phyloP scores from a whole-genome alignment of 2,888 invertebrate species.

The Epinotia ramella region DNA sequence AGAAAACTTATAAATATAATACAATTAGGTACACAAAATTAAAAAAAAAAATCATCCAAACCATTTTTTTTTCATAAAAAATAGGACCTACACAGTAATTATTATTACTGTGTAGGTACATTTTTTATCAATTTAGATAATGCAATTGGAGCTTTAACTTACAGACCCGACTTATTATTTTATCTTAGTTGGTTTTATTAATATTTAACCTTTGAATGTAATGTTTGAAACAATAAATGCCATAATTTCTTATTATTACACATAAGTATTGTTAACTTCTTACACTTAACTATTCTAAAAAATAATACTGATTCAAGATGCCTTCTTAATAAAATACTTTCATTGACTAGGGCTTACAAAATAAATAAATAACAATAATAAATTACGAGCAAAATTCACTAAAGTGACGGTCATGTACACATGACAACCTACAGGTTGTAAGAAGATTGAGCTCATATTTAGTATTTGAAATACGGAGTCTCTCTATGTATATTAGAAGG shows the following conservation, averaged over 20 bases:
- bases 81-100: too few species aligned
- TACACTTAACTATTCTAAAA: slow-evolving; percentile 36
- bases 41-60: too few species aligned
- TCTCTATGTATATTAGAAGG: too few species aligned
- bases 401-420: not conserved
- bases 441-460: too few species aligned
- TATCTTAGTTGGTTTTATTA: not conserved
- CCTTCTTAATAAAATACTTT: slow-evolving; percentile 39
- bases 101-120: not conserved
- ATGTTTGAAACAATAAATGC: not conserved
- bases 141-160: not conserved
- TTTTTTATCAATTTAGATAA: not conserved
- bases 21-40: not conserved
- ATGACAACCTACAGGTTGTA: too few species aligned
- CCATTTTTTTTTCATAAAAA: too few species aligned
- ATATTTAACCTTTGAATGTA: not conserved
- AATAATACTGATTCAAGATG: slow-evolving; percentile 58
- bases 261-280: slow-evolving; percentile 17
- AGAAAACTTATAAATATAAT: slow-evolving; percentile 2
- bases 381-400: not conserved
- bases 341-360: slow-evolving; percentile 38
- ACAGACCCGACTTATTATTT: not conserved
- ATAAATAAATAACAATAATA: slow-evolving; percentile 13
- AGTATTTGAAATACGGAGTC: too few species aligned
- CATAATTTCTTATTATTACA: not conserved